Conservation (phyloP, 2,113 vertebrate species). For the Pterophyllum scalare region DNA sequence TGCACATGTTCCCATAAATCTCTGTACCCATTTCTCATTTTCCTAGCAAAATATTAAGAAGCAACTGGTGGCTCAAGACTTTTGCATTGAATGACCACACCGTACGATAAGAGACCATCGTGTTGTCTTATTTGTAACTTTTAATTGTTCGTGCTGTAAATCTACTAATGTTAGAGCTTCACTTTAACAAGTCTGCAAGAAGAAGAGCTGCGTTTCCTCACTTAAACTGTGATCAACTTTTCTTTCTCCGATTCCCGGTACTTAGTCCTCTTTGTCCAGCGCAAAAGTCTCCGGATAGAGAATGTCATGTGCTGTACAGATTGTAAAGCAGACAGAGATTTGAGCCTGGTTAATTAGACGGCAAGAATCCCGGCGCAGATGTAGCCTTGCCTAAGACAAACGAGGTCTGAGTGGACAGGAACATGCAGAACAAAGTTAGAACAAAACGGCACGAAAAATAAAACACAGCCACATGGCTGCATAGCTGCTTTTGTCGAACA, state of each 20-base stretch:
- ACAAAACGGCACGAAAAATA: constrained; percentile 25
- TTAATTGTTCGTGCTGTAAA: rapidly evolving
- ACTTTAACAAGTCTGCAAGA: background rate
- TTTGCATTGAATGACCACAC: too few species aligned
- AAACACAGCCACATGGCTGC: constrained; percentile 21
- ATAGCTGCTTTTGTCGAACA: constrained; percentile 29
- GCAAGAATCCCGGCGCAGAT: background rate
- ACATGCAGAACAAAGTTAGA: background rate
- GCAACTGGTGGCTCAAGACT: background rate
- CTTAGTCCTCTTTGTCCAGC: background rate
- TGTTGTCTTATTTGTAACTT: background rate
- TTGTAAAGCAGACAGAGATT: background rate
- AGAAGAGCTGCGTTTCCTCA: background rate
- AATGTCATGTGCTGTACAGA: background rate
- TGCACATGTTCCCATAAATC: background rate
- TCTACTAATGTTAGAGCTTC: background rate
- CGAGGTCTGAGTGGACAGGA: constrained; percentile 7
- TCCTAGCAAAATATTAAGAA: too few species aligned
- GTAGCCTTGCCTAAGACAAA: background rate
- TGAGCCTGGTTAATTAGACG: constrained; percentile 19
- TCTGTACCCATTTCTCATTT: background rate
- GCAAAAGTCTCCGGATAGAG: background rate
- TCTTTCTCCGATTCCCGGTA: background rate
- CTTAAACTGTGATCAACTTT: background rate
- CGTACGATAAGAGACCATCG: too few species aligned